Conservation (phyloP, 2,797 vertebrate genomes). For the Tangara arthus region DNA sequence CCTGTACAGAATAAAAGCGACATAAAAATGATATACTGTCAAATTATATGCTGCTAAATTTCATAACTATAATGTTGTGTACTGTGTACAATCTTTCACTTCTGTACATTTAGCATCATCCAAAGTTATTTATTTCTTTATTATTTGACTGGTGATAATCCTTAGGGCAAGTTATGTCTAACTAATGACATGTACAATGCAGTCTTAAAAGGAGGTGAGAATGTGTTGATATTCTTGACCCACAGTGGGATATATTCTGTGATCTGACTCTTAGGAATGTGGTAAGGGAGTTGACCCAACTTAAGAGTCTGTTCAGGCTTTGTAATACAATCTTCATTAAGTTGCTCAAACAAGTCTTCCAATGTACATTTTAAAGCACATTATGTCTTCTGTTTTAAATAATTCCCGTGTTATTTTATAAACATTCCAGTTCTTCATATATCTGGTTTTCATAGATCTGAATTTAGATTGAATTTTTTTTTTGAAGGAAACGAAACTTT, state of each 20-base stretch:
- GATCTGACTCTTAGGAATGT: neutral
- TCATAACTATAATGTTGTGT: neutral
- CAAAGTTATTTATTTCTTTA: neutral
- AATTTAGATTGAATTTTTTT: neutral
- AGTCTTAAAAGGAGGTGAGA: neutral
- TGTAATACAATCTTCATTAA: neutral
- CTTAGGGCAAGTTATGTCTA: neutral
- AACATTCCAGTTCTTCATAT: neutral
- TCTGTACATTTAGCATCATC: neutral
- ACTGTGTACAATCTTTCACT: neutral
- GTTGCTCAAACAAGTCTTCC: neutral
- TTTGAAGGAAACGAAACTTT: neutral
- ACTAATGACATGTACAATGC: neutral
- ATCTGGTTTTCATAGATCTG: neutral
- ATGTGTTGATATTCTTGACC: neutral
- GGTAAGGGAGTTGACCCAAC: neutral
- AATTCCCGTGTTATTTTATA: neutral
- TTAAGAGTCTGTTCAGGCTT: neutral
- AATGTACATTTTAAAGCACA: neutral
- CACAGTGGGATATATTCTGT: neutral
- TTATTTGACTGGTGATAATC: neutral
- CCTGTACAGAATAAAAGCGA: slow-evolving; percentile 21
- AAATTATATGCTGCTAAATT: slow-evolving; percentile 45
- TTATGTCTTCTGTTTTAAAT: neutral
- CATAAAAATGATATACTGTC: slow-evolving; percentile 8